Percentiles rank a stretch among this genome's conserved stretches.
Evolutionary conservation across 2,113 vertebrate genomes (phyloP).

Genomic region (Epinephelus lanceolatus): DNA sequence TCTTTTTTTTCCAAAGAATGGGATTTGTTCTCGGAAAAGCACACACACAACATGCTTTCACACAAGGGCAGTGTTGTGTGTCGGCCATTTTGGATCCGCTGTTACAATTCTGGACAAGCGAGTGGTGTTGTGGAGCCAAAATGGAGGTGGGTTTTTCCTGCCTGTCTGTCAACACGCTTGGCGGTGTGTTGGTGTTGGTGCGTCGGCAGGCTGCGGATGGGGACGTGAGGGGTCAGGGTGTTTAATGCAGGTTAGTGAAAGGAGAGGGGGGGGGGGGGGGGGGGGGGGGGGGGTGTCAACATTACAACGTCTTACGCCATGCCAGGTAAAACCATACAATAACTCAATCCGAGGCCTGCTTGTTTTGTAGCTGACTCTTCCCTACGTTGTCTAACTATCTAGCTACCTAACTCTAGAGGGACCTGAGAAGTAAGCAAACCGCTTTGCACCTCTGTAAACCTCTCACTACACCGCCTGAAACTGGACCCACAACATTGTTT

Average conservation of each 20-base stretch:
- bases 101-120: constrained; percentile 77
- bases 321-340: constrained; percentile 78
- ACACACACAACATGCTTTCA: constrained; percentile 71
- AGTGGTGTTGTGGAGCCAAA: constrained; percentile 66
- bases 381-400: constrained; percentile 50
- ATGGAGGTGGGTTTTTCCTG: constrained; percentile 56
- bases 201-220: constrained; percentile 43
- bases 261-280: background rate
- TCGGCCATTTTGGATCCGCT: constrained; percentile 77
- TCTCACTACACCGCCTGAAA: constrained; percentile 65
- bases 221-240: constrained; percentile 34
- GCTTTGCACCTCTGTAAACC: constrained; percentile 73
- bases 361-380: constrained; percentile 37
- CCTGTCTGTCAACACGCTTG: constrained; percentile 46
- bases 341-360: constrained; percentile 59
- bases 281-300: constrained; percentile 27
- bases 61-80: constrained; percentile 70
- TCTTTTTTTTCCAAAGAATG: constrained; percentile 36
- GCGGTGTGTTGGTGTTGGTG: constrained; percentile 42
- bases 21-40: constrained; percentile 52
- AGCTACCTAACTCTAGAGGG: constrained; percentile 77
- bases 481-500: constrained; percentile 44
- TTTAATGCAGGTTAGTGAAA: constrained; percentile 46
- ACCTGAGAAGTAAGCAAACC: constrained; percentile 84
- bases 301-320: constrained; percentile 60